These are phyloP conservation scores for Pseudoips prasinana DNA, from an alignment of 2,888 invertebrate species.

Conservation along the genomic window DNA sequence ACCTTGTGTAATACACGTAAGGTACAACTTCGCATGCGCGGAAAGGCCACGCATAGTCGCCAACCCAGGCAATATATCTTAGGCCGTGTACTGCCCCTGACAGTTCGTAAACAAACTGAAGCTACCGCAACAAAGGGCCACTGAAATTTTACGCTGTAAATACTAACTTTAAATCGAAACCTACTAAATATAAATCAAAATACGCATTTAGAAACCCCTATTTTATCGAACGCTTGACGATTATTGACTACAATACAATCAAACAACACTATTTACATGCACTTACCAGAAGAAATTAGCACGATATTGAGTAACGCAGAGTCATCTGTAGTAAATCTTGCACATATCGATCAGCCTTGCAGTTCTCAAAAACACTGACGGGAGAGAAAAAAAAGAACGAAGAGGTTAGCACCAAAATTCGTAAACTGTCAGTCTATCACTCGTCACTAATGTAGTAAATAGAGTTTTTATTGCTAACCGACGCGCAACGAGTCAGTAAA, in stretches of 20 bases:
- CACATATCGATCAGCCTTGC: conserved; percentile 81
- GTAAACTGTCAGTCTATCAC: conserved; percentile 54
- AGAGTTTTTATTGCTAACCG: conserved; percentile 54
- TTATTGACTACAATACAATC: conserved; percentile 26
- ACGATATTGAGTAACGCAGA: conserved; percentile 60
- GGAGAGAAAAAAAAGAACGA: conserved; percentile 62
- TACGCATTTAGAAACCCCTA: conserved; percentile 29
- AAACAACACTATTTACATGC: conserved; percentile 22
- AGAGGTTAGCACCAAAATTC: conserved; percentile 78
- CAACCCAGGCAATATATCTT: conserved; percentile 83
- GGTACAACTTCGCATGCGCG: conserved; percentile 46
- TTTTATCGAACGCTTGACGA: conserved; percentile 30
- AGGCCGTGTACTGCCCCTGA: conserved; percentile 82
- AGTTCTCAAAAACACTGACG: conserved; percentile 76
- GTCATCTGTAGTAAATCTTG: conserved; percentile 80
- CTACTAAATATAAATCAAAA: conserved; percentile 18
- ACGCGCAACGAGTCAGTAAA: conserved; percentile 49
- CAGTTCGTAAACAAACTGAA: conserved; percentile 83
- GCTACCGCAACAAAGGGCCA: conserved; percentile 77
- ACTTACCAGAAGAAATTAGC: conserved; percentile 70
- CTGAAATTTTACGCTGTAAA: conserved; percentile 44
- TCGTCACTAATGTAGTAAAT: conserved; percentile 54
- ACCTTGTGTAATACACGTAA: conserved; percentile 34
- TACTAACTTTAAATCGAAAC: conserved; percentile 29
- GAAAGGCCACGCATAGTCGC: conserved; percentile 77